A percentile compares a stretch with the other conserved stretches of the same genome.
Evolutionary conservation across 2,888 invertebrate species (phyloP).

Genomic region (Vesta saturnalis): DNA sequence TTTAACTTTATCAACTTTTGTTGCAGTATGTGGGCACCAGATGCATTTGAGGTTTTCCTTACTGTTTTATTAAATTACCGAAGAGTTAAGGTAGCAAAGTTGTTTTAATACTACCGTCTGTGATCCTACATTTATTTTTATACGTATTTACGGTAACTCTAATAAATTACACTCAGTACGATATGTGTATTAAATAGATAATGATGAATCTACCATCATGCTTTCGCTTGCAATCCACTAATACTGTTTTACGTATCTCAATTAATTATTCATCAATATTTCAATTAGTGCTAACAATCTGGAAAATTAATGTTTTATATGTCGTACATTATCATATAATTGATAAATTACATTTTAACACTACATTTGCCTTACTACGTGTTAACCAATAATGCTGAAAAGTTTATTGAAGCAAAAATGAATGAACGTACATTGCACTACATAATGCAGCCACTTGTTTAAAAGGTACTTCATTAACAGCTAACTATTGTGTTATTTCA

Average conservation of each 20-base stretch:
- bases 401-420: background rate
- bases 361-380: background rate
- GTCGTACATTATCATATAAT: background rate
- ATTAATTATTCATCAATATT: constrained; percentile 39
- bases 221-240: constrained; percentile 12
- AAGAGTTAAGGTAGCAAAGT: no score
- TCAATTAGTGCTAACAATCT: constrained; percentile 33
- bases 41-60: constrained; percentile 18
- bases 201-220: constrained; percentile 31
- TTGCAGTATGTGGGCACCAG: constrained; percentile 21
- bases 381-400: background rate
- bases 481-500: no score
- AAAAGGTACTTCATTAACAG: no score
- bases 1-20: constrained; percentile 27
- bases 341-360: background rate
- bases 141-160: background rate
- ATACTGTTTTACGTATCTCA: constrained; percentile 26
- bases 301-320: constrained; percentile 30
- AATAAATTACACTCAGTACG: constrained; percentile 17
- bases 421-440: background rate
- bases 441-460: background rate
- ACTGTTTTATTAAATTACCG: no score
- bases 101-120: no score
- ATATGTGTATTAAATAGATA: constrained; percentile 31
- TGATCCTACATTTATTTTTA: constrained; percentile 5